Conservation (phyloP, 2,113 vertebrate genomes). For the Barbus barbus region DNA sequence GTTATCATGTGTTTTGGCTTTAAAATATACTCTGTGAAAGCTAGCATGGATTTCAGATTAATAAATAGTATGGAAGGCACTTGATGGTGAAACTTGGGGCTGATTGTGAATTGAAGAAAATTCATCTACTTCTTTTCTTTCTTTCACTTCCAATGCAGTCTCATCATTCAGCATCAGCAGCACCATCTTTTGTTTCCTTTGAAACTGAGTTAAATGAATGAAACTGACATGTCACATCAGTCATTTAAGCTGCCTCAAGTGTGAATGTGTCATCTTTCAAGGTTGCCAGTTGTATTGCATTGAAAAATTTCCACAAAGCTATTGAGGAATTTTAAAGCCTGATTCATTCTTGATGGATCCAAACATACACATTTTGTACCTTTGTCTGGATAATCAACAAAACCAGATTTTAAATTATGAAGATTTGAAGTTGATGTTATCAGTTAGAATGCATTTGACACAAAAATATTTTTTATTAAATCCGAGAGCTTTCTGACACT, state of each 20-base stretch:
- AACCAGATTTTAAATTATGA: not conserved
- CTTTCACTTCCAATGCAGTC: not conserved
- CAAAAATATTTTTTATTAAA: no score
- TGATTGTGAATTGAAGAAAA: not conserved
- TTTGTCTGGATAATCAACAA: not conserved
- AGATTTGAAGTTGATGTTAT: not conserved
- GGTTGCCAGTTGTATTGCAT: not conserved
- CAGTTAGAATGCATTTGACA: not conserved
- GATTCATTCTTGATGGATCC: not conserved
- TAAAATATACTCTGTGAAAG: not conserved
- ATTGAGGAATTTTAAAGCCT: not conserved
- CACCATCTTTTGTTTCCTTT: not conserved
- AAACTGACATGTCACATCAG: not conserved
- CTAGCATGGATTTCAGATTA: not conserved
- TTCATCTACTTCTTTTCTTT: not conserved
- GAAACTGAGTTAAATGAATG: not conserved
- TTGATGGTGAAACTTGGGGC: not conserved
- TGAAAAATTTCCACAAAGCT: not conserved
- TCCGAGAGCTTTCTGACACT: no score
- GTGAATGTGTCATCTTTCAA: not conserved
- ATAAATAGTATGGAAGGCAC: not conserved
- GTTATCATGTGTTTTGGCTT: not conserved
- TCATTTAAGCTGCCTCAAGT: not conserved
- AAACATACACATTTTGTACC: not conserved
- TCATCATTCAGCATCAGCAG: not conserved